Base-by-base conservation (phyloP, 2,113 vertebrate species). In the Panthera leo region DNA sequence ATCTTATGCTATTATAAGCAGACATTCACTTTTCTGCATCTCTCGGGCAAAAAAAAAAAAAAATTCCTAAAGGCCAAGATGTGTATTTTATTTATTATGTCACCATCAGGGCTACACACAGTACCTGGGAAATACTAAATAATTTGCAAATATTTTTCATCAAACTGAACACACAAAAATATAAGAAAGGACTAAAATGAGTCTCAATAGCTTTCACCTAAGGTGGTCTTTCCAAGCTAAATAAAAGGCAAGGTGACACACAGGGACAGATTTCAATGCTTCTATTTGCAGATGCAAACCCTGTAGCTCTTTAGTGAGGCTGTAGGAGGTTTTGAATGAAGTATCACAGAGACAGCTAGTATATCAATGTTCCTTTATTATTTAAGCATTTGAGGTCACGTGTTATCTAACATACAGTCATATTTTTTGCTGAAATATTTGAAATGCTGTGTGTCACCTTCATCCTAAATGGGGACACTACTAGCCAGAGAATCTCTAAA, bases 381-480 rank as follows among this genome's bases (percentile, higher is more conserved):
- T 65, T 75, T 63, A 75, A 80, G 8, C 36, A 78, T 31, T 58
- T 75, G 16, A 5, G 7, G 15, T 73, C 27, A 31, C 5, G 0
- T 70, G 48, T 70, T 91, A n/a, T 29, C 48, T 58, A 63, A 85
- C 19, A 94, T 4, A 63, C 12, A 39, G 7, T 73, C 23, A 73
- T 31, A 42, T 14, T 70, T 51, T 51, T 89, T 97, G 36, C 21
- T 68, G 84, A 71, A 95, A 55, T 89, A 68, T 61, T 58, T 92
- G 27, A 95, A 95, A 65, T 58, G 55, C 23, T 70, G 93, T 68
- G 25, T 85, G 86, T 89, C 19, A 42, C 2, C 9, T 84, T 98
- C 14, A 68, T 84, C 19, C 13, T 68, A n/a, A 63, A 7, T n/a
- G 42, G 45, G 45, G 19, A 39, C 15, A 34, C 19, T 84, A 39